phyloP scores from a whole-genome alignment of 2,888 invertebrate species.

The Panopea generosa region DNA sequence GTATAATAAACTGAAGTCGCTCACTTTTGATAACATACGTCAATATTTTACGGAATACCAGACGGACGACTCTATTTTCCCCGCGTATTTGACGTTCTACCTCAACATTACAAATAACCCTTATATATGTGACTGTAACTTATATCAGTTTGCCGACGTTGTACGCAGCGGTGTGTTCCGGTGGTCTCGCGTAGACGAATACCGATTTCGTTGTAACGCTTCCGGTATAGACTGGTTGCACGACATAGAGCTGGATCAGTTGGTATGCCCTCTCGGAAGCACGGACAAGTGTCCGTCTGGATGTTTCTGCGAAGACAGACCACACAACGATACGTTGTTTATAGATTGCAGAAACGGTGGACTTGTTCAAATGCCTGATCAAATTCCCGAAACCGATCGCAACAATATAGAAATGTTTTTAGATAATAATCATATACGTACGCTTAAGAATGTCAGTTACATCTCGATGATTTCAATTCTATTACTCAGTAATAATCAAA shows the following conservation, averaged over 20 bases:
- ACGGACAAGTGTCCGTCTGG: constrained; percentile 38
- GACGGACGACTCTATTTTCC: background rate
- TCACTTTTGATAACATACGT: constrained; percentile 6
- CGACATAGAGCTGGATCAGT: constrained; percentile 42
- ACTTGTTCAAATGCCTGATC: constrained; percentile 45
- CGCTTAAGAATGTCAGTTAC: constrained; percentile 40
- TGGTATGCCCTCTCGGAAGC: constrained; percentile 56
- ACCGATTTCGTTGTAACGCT: constrained; percentile 50
- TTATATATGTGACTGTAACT: constrained; percentile 58
- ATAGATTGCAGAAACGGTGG: constrained; percentile 55
- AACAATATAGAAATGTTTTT: constrained; percentile 50
- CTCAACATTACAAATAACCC: constrained; percentile 61
- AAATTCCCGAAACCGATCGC: constrained; percentile 33
- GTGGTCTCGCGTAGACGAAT: constrained; percentile 53
- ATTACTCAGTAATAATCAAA: constrained; percentile 45
- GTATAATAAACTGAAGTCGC: constrained; percentile 38
- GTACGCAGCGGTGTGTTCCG: constrained; percentile 53
- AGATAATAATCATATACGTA: constrained; percentile 48
- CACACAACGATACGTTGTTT: constrained; percentile 52
- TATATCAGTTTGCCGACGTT: constrained; percentile 31
- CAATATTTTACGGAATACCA: constrained; percentile 19
- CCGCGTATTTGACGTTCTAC: constrained; percentile 23
- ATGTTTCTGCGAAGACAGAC: constrained; percentile 64
- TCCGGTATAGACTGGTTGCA: constrained; percentile 58
- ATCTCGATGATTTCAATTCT: constrained; percentile 46